phyloP scores from a whole-genome alignment of 1,140 invertebrate genomes.

The Brachionus plicatilis region DNA sequence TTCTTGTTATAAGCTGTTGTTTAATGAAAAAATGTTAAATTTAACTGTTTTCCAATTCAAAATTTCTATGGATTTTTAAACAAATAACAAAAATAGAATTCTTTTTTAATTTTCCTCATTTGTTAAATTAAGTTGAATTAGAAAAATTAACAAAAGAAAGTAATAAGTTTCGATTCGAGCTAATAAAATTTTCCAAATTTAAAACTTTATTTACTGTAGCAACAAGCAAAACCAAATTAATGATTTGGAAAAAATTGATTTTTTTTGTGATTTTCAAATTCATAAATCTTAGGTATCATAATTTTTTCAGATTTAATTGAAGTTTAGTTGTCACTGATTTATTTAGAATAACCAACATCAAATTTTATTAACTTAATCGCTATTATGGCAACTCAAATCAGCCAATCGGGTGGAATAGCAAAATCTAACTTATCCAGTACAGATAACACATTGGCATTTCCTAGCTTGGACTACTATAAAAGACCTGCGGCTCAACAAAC shows the following conservation, averaged over 20 bases:
- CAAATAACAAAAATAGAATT: background rate
- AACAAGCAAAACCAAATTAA: slow-evolving; percentile 1
- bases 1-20: background rate
- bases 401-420: background rate
- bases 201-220: background rate
- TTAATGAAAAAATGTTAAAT: background rate
- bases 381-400: background rate
- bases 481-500: background rate
- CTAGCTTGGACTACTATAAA: background rate
- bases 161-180: background rate
- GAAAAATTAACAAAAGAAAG: slow-evolving; percentile 8
- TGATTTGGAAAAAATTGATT: slow-evolving; percentile 14
- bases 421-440: slow-evolving; percentile 27
- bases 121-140: background rate
- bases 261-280: background rate
- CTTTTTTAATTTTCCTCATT: slow-evolving; percentile 16
- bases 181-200: background rate
- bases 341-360: background rate
- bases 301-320: background rate
- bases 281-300: background rate
- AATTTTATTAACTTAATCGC: background rate
- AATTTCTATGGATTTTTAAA: slow-evolving; percentile 17
- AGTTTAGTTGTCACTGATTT: background rate
- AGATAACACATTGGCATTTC: slow-evolving; percentile 15
- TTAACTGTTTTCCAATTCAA: background rate